These are phyloP conservation scores for Vanessa tameamea DNA, from an alignment of 1,140 invertebrate genomes.

Conservation along the genomic window DNA sequence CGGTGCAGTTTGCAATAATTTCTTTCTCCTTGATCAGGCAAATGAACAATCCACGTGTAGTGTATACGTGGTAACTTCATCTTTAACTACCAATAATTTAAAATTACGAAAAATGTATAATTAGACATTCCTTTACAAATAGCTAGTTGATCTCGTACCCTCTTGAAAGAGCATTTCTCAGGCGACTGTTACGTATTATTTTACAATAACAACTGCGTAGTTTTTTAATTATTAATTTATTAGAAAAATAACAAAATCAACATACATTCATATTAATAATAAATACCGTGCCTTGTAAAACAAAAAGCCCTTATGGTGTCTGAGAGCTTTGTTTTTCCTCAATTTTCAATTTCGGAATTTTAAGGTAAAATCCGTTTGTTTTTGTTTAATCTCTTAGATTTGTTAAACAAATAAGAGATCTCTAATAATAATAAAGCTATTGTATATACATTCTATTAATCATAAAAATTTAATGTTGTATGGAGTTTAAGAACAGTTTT, in stretches of 20 bases:
- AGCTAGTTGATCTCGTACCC: background rate
- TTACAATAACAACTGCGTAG: background rate
- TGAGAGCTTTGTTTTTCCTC: too few species aligned
- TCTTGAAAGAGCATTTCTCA: background rate
- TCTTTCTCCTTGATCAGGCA: conserved; percentile 41
- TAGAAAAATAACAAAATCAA: background rate
- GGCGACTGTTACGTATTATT: background rate
- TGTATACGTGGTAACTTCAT: conserved; percentile 47
- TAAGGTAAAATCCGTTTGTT: too few species aligned
- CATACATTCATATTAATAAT: background rate
- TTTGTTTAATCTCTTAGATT: too few species aligned
- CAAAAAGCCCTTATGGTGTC: too few species aligned
- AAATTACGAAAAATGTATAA: background rate
- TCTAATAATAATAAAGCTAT: too few species aligned
- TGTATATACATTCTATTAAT: too few species aligned
- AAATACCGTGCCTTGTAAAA: too few species aligned
- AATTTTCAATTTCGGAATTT: too few species aligned
- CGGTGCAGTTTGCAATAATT: conserved; percentile 45
- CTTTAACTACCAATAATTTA: background rate
- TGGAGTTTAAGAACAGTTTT: too few species aligned
- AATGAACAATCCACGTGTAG: conserved; percentile 50
- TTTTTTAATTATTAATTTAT: background rate
- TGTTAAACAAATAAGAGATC: too few species aligned
- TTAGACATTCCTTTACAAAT: background rate
- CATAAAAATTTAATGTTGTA: too few species aligned